Conservation (phyloP, 2,797 vertebrate genomes). For the Remorina albescens region DNA sequence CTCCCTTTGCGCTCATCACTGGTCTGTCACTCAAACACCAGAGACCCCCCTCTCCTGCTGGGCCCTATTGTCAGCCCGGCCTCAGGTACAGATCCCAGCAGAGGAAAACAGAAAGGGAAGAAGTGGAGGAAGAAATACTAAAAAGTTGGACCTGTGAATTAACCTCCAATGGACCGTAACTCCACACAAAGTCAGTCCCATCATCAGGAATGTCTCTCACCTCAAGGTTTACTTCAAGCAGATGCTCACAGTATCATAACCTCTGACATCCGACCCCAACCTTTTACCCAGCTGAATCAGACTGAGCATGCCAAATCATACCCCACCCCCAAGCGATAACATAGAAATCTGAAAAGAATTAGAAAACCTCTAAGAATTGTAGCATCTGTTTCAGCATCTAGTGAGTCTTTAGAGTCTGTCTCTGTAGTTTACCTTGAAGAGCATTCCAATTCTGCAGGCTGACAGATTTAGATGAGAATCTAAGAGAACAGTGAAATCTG, state of each 20-base stretch:
- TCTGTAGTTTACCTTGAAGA: no score
- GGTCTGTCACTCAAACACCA: conserved; percentile 81
- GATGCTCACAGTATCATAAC: conserved; percentile 62
- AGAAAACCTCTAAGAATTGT: no score
- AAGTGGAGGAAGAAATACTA: conserved; percentile 21
- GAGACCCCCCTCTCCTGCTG: conserved; percentile 68
- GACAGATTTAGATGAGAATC: conserved; percentile 26
- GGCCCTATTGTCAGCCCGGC: conserved; percentile 51
- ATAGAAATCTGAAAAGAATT: conserved; percentile 26
- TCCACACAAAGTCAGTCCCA: conserved; percentile 19
- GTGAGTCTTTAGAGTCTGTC: neutral
- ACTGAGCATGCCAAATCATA: conserved; percentile 29
- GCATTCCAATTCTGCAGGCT: conserved; percentile 15
- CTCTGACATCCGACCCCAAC: conserved; percentile 48
- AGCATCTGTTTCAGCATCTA: neutral
- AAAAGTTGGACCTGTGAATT: conserved; percentile 6
- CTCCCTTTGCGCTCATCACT: conserved; percentile 62
- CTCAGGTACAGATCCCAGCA: conserved; percentile 63
- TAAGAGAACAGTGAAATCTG: neutral
- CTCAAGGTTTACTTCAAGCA: conserved; percentile 26
- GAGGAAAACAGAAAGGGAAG: conserved; percentile 30
- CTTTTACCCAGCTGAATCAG: conserved; percentile 24
- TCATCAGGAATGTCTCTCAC: conserved; percentile 45
- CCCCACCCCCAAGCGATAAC: conserved; percentile 20
- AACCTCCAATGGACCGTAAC: conserved; percentile 6